These are phyloP conservation scores for Rhizoglyphus robini DNA, from an alignment of 1,140 invertebrate genomes.

Conservation along the genomic window DNA sequence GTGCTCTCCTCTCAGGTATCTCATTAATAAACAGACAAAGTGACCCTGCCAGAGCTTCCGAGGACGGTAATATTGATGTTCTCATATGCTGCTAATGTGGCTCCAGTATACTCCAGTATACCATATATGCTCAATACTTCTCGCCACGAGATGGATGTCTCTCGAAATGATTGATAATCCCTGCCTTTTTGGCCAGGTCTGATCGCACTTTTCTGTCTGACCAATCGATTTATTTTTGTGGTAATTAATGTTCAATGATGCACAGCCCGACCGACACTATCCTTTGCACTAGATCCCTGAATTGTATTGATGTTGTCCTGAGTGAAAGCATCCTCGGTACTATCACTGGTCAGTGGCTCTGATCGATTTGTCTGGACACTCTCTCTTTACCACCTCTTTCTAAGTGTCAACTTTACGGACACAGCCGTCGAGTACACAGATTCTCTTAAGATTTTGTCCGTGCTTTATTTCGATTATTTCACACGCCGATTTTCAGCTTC, in stretches of 20 bases:
- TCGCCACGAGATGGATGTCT: neutral
- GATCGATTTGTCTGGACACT: neutral
- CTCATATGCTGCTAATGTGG: neutral
- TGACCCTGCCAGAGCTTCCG: neutral
- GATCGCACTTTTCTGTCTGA: too few relatives aligned
- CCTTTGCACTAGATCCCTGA: too few relatives aligned
- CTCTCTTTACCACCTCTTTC: neutral
- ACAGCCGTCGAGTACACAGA: neutral
- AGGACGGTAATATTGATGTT: neutral
- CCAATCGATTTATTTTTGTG: too few relatives aligned
- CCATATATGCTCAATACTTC: neutral
- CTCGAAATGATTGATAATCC: conserved; percentile 8
- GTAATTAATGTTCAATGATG: too few relatives aligned
- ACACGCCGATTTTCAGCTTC: conserved; percentile 15
- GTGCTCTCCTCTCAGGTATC: neutral
- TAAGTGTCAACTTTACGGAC: neutral
- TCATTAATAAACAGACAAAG: conserved; percentile 4
- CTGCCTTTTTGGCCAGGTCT: neutral
- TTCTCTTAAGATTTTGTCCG: neutral
- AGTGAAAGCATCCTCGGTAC: too few relatives aligned
- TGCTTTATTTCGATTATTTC: neutral
- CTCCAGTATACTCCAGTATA: too few relatives aligned
- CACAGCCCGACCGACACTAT: too few relatives aligned
- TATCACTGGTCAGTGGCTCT: neutral
- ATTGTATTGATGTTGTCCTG: too few relatives aligned